These are phyloP conservation scores for Pyrocoelia pectoralis DNA, from an alignment of 2,888 invertebrate genomes.

Conservation along the genomic window DNA sequence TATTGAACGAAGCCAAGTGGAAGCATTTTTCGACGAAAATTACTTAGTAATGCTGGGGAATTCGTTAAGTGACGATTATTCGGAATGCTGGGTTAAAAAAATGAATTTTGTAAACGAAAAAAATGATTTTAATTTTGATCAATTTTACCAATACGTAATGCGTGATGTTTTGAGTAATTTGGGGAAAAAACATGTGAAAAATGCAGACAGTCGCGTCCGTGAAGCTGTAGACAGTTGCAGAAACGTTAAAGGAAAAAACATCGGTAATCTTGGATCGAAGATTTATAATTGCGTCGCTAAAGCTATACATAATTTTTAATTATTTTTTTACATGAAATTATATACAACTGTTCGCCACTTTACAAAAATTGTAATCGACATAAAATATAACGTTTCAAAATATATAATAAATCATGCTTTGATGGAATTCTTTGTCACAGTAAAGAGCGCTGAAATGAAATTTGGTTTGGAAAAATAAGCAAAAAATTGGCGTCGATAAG, in stretches of 20 bases:
- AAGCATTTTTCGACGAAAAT: neutral
- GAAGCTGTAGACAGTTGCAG: neutral
- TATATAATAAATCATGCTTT: too few relatives aligned
- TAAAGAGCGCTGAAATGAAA: too few relatives aligned
- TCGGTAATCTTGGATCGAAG: conserved; percentile 1
- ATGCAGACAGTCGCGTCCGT: neutral
- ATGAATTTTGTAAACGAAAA: conserved; percentile 3
- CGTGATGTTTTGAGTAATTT: neutral
- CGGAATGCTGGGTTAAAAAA: neutral
- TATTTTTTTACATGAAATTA: too few relatives aligned
- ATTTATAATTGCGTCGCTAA: neutral
- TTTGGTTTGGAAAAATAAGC: too few relatives aligned
- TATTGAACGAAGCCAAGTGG: neutral
- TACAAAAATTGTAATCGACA: too few relatives aligned
- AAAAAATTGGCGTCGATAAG: too few relatives aligned
- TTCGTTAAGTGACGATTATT: neutral
- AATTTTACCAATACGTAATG: neutral
- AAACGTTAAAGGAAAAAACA: neutral
- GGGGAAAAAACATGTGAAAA: neutral
- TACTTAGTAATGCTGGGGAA: neutral
- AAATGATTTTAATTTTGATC: neutral
- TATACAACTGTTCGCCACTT: too few relatives aligned
- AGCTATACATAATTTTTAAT: neutral
- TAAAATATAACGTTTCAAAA: too few relatives aligned
- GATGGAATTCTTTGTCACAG: too few relatives aligned